phyloP scores from a whole-genome alignment of 2,113 vertebrate genomes.

The Vulpes vulpes region DNA sequence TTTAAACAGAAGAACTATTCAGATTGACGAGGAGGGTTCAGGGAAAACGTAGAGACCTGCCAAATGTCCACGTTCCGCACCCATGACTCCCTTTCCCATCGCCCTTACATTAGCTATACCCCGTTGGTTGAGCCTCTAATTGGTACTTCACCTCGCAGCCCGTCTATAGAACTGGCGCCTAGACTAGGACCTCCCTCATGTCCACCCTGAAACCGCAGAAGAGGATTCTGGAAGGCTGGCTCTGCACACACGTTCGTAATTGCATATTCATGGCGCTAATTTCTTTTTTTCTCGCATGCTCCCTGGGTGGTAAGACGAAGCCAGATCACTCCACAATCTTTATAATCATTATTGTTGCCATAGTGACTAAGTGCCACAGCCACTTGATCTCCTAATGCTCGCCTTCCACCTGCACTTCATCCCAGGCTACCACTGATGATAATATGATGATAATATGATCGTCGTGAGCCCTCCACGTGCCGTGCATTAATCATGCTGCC shows the following conservation, averaged over 20 bases:
- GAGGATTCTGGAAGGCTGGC: not conserved
- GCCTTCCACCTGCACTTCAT: not conserved
- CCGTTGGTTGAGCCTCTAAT: accelerated
- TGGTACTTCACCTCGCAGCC: accelerated
- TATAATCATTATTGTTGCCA: not conserved
- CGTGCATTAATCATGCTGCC: accelerated
- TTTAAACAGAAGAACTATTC: not conserved
- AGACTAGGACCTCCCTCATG: accelerated
- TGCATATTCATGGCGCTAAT: not conserved
- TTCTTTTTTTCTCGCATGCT: not conserved
- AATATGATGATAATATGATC: accelerated
- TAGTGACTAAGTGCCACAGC: not conserved
- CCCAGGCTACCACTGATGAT: not conserved
- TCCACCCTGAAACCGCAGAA: accelerated
- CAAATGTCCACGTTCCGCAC: accelerated
- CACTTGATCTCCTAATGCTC: not conserved
- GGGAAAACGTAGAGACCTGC: not conserved
- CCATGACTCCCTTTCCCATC: accelerated
- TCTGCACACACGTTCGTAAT: not conserved
- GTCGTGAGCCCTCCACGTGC: accelerated
- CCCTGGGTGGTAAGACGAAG: not conserved
- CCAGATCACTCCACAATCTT: not conserved
- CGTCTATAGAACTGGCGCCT: accelerated
- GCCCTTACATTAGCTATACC: not conserved
- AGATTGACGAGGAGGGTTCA: not conserved